Evolutionary conservation across 2,113 vertebrate genomes (phyloP).

Genomic region (Theristicus caerulescens): DNA sequence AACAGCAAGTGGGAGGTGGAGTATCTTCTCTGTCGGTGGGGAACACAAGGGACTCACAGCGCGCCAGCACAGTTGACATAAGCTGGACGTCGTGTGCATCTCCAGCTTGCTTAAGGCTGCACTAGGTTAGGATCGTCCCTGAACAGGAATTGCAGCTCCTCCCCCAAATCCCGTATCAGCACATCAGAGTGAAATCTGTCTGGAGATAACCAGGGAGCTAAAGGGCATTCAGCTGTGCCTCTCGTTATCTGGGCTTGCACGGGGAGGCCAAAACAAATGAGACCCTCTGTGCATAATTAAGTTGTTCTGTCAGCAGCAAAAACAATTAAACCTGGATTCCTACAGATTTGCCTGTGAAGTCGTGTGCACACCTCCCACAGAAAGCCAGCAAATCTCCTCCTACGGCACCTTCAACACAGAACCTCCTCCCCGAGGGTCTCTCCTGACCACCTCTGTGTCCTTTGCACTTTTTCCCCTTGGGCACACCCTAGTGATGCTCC

Average conservation of each 20-base stretch:
- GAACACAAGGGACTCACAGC: not conserved
- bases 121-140: not conserved
- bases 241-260: not conserved
- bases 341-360: not conserved
- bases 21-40: not conserved
- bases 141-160: not conserved
- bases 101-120: not conserved
- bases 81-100: not conserved
- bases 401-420: not conserved
- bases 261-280: not conserved
- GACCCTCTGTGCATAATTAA: not conserved
- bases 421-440: not conserved
- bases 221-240: conserved; percentile 41
- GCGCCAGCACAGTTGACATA: rapidly evolving
- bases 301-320: conserved; percentile 11
- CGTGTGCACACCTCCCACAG: not conserved
- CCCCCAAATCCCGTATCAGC: not conserved
- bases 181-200: not conserved
- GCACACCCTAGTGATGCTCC: not conserved
- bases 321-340: not conserved
- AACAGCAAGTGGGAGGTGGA: not conserved
- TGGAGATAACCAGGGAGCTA: conserved; percentile 15
- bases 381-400: not conserved
- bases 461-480: not conserved
- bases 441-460: not conserved